A percentile compares a stretch with the other conserved stretches of the same genome.
Conservation (phyloP, 2,888 invertebrate genomes). For the Falcaria lacertinaria region DNA sequence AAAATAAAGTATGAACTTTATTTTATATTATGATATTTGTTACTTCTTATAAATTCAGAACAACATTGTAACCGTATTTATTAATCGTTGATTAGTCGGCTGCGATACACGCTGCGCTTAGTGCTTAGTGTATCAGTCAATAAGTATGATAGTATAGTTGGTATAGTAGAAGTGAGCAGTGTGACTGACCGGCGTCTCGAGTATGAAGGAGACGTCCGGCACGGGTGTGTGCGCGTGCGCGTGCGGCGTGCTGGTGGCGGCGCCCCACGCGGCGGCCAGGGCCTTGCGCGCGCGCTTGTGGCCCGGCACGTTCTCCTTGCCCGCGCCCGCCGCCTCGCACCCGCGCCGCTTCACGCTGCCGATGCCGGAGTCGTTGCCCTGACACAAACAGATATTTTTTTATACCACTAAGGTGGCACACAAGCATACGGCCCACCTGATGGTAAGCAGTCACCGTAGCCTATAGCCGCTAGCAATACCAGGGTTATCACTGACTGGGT, state of each 20-base stretch:
- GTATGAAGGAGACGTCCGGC: slow-evolving; percentile 84
- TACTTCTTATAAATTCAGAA: no score
- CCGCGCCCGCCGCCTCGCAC: not conserved
- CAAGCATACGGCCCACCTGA: no score
- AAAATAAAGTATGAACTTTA: no score
- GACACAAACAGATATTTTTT: not conserved
- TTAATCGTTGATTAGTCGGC: no score
- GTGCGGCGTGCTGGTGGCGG: slow-evolving; percentile 70
- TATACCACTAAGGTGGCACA: not conserved
- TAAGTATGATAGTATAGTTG: no score
- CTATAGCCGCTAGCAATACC: no score
- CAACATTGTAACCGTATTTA: no score
- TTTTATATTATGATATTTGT: no score
- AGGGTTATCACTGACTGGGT: no score
- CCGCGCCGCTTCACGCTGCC: slow-evolving; percentile 55
- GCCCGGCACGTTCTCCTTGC: slow-evolving; percentile 3
- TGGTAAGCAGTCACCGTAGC: no score
- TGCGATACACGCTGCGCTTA: no score
- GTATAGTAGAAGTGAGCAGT: not conserved
- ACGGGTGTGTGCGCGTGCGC: slow-evolving; percentile 42
- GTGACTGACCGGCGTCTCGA: slow-evolving; percentile 86
- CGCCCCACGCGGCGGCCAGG: slow-evolving; percentile 85
- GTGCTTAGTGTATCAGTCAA: no score
- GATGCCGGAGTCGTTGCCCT: slow-evolving; percentile 70
- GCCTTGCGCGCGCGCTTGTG: slow-evolving; percentile 89